These are phyloP conservation scores for Polyodon spathula DNA, from an alignment of 2,113 vertebrate genomes.

Conservation along the genomic window DNA sequence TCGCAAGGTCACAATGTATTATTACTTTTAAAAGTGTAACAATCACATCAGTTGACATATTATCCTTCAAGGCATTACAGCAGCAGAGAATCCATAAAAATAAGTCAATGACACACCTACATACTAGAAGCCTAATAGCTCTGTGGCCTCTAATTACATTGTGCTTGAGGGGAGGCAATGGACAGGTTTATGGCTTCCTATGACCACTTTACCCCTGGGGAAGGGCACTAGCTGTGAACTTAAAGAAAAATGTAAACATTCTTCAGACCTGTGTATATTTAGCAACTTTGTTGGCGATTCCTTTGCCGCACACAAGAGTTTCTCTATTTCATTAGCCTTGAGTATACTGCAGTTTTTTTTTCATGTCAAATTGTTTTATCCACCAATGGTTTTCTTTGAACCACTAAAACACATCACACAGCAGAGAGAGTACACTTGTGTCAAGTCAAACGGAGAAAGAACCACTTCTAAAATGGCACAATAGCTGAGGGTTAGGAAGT, in stretches of 20 bases:
- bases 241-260: constrained; percentile 22
- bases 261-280: constrained; percentile 24
- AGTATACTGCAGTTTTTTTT: no score
- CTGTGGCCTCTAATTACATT: constrained; percentile 16
- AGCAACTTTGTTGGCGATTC: constrained; percentile 28
- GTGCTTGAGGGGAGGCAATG: constrained; percentile 18
- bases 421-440: background rate
- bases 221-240: constrained; percentile 16
- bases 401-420: background rate
- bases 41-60: background rate
- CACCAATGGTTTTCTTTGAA: no score
- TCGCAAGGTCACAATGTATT: background rate
- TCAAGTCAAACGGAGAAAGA: constrained; percentile 11
- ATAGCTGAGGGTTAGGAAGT: constrained; percentile 36
- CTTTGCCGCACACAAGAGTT: background rate
- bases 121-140: background rate
- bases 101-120: background rate
- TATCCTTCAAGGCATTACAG: background rate
- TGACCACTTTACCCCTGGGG: constrained; percentile 21
- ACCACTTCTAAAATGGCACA: constrained; percentile 27
- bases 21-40: background rate
- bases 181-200: constrained; percentile 7
- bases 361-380: no score
- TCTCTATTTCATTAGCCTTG: no score
- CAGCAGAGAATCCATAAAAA: background rate